Percentiles rank a stretch among this genome's conserved stretches.
Conservation (phyloP, 2,888 invertebrate genomes). For the Cheilosia grossa region DNA sequence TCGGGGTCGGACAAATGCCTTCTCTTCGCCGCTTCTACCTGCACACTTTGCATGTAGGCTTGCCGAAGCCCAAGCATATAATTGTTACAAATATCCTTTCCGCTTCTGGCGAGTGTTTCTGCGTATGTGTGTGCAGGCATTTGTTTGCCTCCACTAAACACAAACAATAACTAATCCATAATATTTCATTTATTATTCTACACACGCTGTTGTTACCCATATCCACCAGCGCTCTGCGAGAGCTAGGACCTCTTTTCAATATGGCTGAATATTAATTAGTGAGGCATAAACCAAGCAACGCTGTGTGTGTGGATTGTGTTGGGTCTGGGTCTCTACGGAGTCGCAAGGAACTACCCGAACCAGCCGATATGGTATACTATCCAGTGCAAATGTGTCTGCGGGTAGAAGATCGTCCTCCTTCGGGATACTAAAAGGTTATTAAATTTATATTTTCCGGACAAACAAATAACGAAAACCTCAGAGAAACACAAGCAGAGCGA, state of each 20-base stretch:
- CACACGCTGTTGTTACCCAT: slow-evolving; percentile 41
- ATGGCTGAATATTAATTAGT: slow-evolving; percentile 74
- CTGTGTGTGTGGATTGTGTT: slow-evolving; percentile 16
- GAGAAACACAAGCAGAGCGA: slow-evolving; percentile 8
- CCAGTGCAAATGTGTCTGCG: slow-evolving; percentile 53
- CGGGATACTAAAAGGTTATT: slow-evolving; percentile 64
- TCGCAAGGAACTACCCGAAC: slow-evolving; percentile 34
- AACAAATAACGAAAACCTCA: slow-evolving; percentile 58
- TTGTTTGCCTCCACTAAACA: slow-evolving; percentile 67
- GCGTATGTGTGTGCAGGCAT: slow-evolving; percentile 24
- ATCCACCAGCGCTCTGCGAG: background rate
- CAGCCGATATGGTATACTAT: background rate
- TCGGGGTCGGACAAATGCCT: background rate
- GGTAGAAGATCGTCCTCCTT: slow-evolving; percentile 33
- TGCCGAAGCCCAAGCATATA: slow-evolving; percentile 48
- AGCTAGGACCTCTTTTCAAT: slow-evolving; percentile 60
- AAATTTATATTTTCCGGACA: slow-evolving; percentile 73
- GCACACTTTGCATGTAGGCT: slow-evolving; percentile 44
- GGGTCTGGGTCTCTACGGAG: slow-evolving; percentile 9
- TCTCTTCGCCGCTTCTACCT: background rate
- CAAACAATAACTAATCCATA: slow-evolving; percentile 74
- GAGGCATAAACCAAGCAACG: slow-evolving; percentile 64
- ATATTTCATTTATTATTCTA: slow-evolving; percentile 73
- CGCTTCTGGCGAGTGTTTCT: slow-evolving; percentile 15
- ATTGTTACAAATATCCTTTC: slow-evolving; percentile 72